A percentile compares a stretch with the other conserved stretches of the same genome.
phyloP scores from a whole-genome alignment of 2,888 invertebrate genomes.

The Baronia brevicornis region DNA sequence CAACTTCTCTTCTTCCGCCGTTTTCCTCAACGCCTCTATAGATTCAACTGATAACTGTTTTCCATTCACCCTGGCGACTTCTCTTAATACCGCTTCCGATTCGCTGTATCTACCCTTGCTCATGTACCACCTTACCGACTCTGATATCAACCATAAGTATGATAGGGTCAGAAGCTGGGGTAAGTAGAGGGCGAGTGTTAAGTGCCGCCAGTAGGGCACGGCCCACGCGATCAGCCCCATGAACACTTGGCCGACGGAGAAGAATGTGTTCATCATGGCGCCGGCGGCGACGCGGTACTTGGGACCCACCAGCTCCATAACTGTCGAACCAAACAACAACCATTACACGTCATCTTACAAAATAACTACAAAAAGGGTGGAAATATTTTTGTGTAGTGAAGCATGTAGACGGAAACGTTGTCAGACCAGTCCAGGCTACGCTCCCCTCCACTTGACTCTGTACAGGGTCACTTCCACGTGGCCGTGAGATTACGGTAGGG shows the following conservation, averaged over 20 bases:
- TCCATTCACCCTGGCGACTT: conserved; percentile 79
- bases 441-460: no score
- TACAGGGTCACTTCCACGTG: no score
- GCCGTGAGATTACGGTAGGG: no score
- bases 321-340: no score
- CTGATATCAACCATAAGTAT: conserved; percentile 78
- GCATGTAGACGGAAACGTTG: no score
- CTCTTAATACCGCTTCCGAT: conserved; percentile 76
- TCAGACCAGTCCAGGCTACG: no score
- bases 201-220: conserved; percentile 79
- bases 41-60: conserved; percentile 72
- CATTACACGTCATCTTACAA: no score
- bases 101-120: conserved; percentile 78
- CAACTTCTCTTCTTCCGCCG: no score
- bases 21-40: conserved; percentile 51
- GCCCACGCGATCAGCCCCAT: conserved; percentile 81
- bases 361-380: no score
- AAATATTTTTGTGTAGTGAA: no score
- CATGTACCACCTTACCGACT: conserved; percentile 86
- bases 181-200: conserved; percentile 79
- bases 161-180: conserved; percentile 80
- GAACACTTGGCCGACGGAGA: conserved; percentile 81
- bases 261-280: conserved; percentile 80
- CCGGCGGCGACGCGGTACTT: conserved; percentile 82
- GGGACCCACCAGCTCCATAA: conserved; percentile 84